phyloP scores from a whole-genome alignment of 2,888 invertebrate species.

The Endotricha flammealis region DNA sequence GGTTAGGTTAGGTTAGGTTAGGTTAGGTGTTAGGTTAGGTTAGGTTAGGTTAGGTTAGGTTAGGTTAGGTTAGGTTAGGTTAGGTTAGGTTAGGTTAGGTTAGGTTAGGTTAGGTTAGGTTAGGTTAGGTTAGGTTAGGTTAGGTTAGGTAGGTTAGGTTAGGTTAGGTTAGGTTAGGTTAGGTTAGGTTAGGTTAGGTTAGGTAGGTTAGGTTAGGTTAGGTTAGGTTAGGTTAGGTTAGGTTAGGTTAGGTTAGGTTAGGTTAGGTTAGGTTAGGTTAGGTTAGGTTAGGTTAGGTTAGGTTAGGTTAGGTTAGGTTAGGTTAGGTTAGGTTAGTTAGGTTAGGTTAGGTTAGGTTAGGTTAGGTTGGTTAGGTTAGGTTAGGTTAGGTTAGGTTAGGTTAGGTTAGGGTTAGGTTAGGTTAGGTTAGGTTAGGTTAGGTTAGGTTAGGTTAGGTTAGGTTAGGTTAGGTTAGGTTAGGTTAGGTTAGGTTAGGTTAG shows the following conservation, averaged over 20 bases:
- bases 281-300: constrained; percentile 14
- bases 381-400: too few relatives aligned
- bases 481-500: constrained; percentile 14
- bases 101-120: constrained; percentile 18
- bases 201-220: too few relatives aligned
- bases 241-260: constrained; percentile 14
- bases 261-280: constrained; percentile 13
- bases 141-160: too few relatives aligned
- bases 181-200: constrained; percentile 19
- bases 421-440: constrained; percentile 14
- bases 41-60: constrained; percentile 16
- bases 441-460: constrained; percentile 14
- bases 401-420: too few relatives aligned
- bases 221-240: constrained; percentile 14
- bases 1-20: constrained; percentile 14
- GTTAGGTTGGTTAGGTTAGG: too few relatives aligned
- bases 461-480: constrained; percentile 14
- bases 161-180: constrained; percentile 20
- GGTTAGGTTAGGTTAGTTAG: constrained; percentile 14
- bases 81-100: constrained; percentile 17
- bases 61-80: constrained; percentile 17
- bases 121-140: constrained; percentile 19
- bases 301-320: constrained; percentile 14
- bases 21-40: too few relatives aligned
- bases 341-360: too few relatives aligned